A percentile compares a stretch with the other conserved stretches of the same genome.
Evolutionary conservation across 1,140 invertebrate species (phyloP).

Genomic region (Mizuhopecten yessoensis): DNA sequence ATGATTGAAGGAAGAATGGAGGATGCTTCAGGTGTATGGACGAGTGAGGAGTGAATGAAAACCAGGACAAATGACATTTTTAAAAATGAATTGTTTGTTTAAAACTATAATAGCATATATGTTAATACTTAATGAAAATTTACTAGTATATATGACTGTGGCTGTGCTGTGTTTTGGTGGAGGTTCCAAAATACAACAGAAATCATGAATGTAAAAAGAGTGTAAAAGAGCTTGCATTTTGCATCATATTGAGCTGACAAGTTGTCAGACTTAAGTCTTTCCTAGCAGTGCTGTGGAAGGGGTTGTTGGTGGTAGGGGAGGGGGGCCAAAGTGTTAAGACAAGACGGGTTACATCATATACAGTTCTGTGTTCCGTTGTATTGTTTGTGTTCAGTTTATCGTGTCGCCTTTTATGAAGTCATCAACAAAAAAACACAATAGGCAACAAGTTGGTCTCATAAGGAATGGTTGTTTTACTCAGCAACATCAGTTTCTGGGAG

Average conservation of each 20-base stretch:
- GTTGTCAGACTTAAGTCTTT: too few species aligned
- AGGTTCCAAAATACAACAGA: neutral
- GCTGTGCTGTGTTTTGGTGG: neutral
- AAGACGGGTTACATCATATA: neutral
- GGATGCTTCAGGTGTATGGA: neutral
- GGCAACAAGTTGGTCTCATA: too few species aligned
- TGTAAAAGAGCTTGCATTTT: neutral
- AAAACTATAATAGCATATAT: neutral
- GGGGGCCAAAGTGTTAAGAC: neutral
- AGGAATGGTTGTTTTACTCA: too few species aligned
- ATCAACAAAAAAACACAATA: too few species aligned
- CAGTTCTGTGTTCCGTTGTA: neutral
- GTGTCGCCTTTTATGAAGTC: too few species aligned
- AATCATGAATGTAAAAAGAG: neutral
- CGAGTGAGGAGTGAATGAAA: neutral
- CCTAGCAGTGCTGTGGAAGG: too few species aligned
- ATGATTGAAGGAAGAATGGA: neutral
- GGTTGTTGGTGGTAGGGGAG: neutral
- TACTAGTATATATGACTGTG: neutral
- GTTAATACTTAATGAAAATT: too few species aligned
- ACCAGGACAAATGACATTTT: neutral
- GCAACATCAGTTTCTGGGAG: too few species aligned
- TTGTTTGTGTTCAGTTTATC: neutral
- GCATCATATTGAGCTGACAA: neutral
- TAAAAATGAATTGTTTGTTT: neutral